Evolutionary conservation across 2,888 invertebrate species (phyloP), one percentile per base, ranked within the genome.

Genomic region (Torymus texanus): DNA sequence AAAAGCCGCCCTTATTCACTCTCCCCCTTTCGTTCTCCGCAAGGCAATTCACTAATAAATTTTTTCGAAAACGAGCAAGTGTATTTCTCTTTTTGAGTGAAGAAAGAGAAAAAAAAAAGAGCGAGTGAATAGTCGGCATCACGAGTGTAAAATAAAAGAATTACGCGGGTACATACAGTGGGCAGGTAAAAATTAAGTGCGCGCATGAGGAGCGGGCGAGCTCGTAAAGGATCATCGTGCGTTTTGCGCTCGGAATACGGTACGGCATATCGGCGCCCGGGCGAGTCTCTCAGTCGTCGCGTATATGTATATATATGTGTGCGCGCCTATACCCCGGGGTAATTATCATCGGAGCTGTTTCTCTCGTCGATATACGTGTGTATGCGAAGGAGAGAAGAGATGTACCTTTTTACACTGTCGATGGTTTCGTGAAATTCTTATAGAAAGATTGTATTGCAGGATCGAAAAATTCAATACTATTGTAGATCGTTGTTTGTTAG

Each of bases 181-280:
- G 65, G 71, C 18, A 29, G 59, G 41, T 61, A 67, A 78, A 78
- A 78, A 78, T 62, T 67, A 67, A 78, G 55, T 65, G 58, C 61
- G 61, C 4, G 41, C 29, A 41, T 4, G 50, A 75, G 14, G 29
- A 53, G 24, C 24, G 74, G 51, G 58, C 24, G 53, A 66, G 16
- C 5, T 58, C 76, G 56, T 70, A 76, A 76, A 76, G 56, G 70
- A 70, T 21, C 21, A 24, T 70, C 58, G 51, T 29, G 51, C 58
- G 16, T 65, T 71, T 65, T 18, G 56, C 16, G 29, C 18, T 4
- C 59, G 58, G 18, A 61, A 51, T 51, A 29, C 65, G 61, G 67
- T 75, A 61, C 61, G 53, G 61, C 61, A 67, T 12, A 14, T 18
- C 65, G 59, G 72, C 59, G 61, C 67, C 41, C 72, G 21, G 29